Conservation (phyloP, 1,140 invertebrate species). For the Drosophila carrolli region DNA sequence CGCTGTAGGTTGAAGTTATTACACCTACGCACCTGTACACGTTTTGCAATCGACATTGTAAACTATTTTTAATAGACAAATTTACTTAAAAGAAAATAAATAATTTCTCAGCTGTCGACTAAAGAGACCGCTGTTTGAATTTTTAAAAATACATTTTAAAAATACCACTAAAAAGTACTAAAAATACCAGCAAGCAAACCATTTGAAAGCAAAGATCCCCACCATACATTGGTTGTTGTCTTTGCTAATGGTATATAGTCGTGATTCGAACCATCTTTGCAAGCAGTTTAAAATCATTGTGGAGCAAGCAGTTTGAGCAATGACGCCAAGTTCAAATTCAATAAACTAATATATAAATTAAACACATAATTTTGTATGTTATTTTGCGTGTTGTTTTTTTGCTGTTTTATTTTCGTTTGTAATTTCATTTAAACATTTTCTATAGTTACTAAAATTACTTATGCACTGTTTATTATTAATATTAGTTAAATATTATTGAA, state of each 20-base stretch:
- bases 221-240: background rate
- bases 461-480: conserved; percentile 81
- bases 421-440: conserved; percentile 84
- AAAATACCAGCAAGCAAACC: background rate
- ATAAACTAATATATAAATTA: background rate
- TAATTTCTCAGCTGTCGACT: background rate
- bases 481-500: conserved; percentile 84
- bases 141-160: background rate
- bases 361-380: conserved; percentile 13
- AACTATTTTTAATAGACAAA: conserved; percentile 45
- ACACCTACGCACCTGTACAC: conserved; percentile 77
- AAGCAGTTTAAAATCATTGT: background rate
- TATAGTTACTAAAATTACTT: conserved; percentile 85
- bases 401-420: conserved; percentile 79
- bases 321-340: background rate
- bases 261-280: background rate
- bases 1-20: background rate
- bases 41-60: conserved; percentile 83
- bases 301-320: background rate
- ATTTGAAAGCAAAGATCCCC: background rate
- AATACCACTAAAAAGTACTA: background rate
- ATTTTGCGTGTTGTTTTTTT: conserved; percentile 34
- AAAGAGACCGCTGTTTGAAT: background rate
- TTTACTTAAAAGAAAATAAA: conserved; percentile 17
- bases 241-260: background rate